Conservation (phyloP, 2,797 vertebrate species). For the Megaceryle alcyon region DNA sequence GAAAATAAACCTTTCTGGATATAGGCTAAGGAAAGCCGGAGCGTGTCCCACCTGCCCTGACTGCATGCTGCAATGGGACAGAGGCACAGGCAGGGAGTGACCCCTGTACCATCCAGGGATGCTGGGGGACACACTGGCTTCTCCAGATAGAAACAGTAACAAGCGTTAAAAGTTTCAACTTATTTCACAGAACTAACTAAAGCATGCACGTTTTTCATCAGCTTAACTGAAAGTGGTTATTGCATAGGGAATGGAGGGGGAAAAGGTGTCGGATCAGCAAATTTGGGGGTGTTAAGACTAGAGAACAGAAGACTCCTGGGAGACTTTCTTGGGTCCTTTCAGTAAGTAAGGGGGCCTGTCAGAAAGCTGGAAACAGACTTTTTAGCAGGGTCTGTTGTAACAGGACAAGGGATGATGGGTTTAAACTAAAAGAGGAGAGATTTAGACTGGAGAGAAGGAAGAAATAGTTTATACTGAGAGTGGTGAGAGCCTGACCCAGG, state of each 20-base stretch:
- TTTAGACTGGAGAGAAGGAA: neutral
- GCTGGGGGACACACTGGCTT: neutral
- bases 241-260: neutral
- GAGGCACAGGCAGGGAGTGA: neutral
- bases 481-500: neutral
- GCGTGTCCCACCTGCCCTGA: neutral
- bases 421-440: neutral
- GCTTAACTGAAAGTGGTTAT: neutral
- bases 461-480: neutral
- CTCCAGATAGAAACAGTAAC: neutral
- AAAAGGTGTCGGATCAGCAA: neutral
- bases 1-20: neutral
- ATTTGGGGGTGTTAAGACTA: neutral
- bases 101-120: neutral
- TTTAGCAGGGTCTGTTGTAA: neutral
- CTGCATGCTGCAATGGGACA: rapidly evolving
- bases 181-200: neutral
- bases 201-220: neutral
- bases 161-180: neutral
- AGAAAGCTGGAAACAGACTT: neutral
- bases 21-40: neutral
- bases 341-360: neutral
- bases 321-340: neutral
- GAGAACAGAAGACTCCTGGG: neutral
- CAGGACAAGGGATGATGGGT: neutral